These are phyloP conservation scores for Planococcus citri DNA, from an alignment of 1,140 invertebrate genomes.

Conservation along the genomic window DNA sequence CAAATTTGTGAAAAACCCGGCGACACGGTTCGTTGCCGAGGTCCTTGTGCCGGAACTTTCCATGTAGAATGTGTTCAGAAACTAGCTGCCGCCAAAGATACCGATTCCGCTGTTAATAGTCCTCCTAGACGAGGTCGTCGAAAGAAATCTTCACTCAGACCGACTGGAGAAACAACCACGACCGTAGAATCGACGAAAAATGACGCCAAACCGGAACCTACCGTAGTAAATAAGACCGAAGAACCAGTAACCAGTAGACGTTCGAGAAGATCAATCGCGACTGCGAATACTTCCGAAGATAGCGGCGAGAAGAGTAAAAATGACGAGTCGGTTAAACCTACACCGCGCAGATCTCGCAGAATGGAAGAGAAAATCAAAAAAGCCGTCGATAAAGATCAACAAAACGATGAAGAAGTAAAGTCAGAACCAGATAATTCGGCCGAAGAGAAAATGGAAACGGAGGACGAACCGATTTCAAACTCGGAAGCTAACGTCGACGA, in stretches of 20 bases:
- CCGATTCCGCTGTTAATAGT: background rate
- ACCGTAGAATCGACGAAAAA: background rate
- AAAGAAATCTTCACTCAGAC: background rate
- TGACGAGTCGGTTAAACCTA: background rate
- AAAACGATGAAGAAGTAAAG: too few relatives aligned
- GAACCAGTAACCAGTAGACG: too few relatives aligned
- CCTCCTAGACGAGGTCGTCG: background rate
- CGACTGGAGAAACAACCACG: background rate
- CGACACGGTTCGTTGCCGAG: constrained; percentile 49
- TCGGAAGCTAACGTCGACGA: too few relatives aligned
- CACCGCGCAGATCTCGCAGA: too few relatives aligned
- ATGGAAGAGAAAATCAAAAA: too few relatives aligned
- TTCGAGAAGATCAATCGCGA: too few relatives aligned
- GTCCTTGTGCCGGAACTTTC: constrained; percentile 40
- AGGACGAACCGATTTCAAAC: too few relatives aligned
- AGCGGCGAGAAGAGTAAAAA: background rate
- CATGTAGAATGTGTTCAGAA: constrained; percentile 39
- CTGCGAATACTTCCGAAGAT: background rate
- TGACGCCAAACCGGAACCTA: background rate
- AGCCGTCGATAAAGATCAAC: too few relatives aligned
- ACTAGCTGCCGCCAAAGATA: constrained; percentile 14
- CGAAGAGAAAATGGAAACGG: too few relatives aligned
- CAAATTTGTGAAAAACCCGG: constrained; percentile 48
- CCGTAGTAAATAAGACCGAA: too few relatives aligned
- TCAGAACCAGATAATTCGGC: too few relatives aligned